phyloP scores from a whole-genome alignment of 2,113 vertebrate species.

The Lucifuga dentata region DNA sequence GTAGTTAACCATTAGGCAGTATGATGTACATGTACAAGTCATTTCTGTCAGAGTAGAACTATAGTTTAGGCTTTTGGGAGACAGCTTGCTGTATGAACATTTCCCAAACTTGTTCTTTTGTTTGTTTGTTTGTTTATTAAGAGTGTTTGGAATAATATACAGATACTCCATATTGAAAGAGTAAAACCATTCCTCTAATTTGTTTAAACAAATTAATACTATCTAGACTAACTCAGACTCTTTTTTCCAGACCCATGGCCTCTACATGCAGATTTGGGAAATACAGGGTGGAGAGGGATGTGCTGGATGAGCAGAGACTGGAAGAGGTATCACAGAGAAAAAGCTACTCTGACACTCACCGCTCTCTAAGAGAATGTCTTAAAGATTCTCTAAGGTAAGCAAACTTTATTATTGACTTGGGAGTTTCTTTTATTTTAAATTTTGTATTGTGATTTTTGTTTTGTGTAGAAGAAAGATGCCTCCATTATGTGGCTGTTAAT shows the following conservation, averaged over 20 bases:
- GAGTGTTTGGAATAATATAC: neutral
- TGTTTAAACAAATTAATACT: neutral
- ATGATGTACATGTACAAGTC: slow-evolving; percentile 32
- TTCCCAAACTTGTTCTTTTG: neutral
- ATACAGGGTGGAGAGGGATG: slow-evolving; percentile 75
- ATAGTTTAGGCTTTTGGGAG: neutral
- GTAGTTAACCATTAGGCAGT: slow-evolving; percentile 70
- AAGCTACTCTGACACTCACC: slow-evolving; percentile 40
- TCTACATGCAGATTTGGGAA: slow-evolving; percentile 40
- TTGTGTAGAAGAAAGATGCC: no score
- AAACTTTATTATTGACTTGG: neutral
- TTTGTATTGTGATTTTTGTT: no score
- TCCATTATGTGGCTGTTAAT: neutral
- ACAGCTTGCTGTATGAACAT: neutral
- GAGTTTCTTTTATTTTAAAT: no score
- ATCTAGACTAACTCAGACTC: slow-evolving; percentile 14
- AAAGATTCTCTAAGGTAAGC: slow-evolving; percentile 79
- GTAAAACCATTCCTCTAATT: neutral
- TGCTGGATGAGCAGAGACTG: slow-evolving; percentile 87
- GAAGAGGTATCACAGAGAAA: slow-evolving; percentile 84
- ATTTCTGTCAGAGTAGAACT: slow-evolving; percentile 4
- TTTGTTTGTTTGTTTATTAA: no score
- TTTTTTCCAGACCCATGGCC: no score
- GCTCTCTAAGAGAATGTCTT: slow-evolving; percentile 57
- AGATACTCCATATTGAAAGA: neutral